phyloP scores from a whole-genome alignment of 2,797 vertebrate genomes.

The Merluccius polli region DNA sequence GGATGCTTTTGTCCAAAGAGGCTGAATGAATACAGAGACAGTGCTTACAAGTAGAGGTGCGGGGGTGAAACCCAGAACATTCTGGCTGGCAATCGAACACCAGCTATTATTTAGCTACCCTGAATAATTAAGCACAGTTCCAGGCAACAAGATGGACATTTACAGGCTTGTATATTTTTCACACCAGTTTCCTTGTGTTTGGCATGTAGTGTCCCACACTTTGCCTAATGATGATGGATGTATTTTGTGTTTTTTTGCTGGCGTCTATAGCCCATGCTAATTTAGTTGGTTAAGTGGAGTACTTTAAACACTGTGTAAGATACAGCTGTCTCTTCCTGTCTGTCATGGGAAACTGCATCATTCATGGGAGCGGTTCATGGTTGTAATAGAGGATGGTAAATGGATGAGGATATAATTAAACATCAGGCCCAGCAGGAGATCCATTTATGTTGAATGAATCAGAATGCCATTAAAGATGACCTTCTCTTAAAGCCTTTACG shows the following conservation, averaged over 20 bases:
- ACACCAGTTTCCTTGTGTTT: neutral
- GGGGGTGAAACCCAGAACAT: neutral
- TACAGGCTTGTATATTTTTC: neutral
- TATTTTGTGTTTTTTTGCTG: neutral
- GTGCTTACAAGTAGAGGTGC: neutral
- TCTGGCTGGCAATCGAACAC: neutral
- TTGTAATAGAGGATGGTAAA: neutral
- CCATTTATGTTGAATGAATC: slow-evolving; percentile 45
- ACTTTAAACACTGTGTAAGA: neutral
- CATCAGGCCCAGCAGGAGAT: neutral
- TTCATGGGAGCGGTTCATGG: neutral
- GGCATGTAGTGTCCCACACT: neutral
- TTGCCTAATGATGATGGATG: slow-evolving; percentile 1
- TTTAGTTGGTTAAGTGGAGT: neutral
- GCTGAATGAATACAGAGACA: neutral
- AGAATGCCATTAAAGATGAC: slow-evolving; percentile 38
- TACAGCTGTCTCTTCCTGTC: neutral
- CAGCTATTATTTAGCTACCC: neutral
- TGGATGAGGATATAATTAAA: neutral
- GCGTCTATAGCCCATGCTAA: neutral
- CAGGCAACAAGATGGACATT: neutral
- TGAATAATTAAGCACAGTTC: slow-evolving; percentile 2
- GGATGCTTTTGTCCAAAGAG: neutral
- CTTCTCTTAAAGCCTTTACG: slow-evolving; percentile 33
- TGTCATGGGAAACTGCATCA: neutral